These are phyloP conservation scores for Heterocephalus glaber DNA, from an alignment of 2,113 vertebrate species.

Conservation along the genomic window DNA sequence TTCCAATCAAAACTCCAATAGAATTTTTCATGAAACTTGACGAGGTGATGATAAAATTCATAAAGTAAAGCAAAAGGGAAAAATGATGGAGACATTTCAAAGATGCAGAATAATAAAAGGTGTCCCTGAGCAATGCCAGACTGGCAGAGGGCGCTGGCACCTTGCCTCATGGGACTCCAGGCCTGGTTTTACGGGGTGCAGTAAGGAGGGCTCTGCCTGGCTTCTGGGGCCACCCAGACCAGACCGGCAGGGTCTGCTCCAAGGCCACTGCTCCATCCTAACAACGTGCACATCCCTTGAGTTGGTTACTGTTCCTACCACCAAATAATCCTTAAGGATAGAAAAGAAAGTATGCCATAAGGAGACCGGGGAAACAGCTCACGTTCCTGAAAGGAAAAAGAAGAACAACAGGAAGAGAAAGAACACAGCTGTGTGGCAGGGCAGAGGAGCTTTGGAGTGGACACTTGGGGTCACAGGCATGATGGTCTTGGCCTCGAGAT, in stretches of 20 bases:
- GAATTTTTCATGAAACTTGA: background rate
- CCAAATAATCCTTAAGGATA: background rate
- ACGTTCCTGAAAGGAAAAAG: background rate
- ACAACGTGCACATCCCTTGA: background rate
- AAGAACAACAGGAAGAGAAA: background rate
- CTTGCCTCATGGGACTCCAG: background rate
- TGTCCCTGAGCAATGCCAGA: background rate
- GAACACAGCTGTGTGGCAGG: background rate
- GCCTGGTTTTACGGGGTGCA: fast-evolving
- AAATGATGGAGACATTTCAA: background rate
- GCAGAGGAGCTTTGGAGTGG: too few relatives aligned
- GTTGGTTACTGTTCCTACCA: background rate
- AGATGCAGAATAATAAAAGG: background rate
- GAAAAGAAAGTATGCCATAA: background rate
- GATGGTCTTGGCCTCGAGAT: background rate
- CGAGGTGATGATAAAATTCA: background rate
- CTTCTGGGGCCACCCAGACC: background rate
- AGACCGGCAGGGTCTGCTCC: background rate
- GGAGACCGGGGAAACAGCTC: background rate
- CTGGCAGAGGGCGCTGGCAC: background rate
- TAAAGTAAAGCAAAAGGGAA: background rate
- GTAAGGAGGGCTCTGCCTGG: background rate
- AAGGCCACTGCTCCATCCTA: background rate
- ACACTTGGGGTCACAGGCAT: background rate
- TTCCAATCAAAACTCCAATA: background rate